Percentiles rank a stretch among this genome's conserved stretches.
Evolutionary conservation across 2,113 vertebrate genomes (phyloP).

Genomic region (Capreolus pygargus): DNA sequence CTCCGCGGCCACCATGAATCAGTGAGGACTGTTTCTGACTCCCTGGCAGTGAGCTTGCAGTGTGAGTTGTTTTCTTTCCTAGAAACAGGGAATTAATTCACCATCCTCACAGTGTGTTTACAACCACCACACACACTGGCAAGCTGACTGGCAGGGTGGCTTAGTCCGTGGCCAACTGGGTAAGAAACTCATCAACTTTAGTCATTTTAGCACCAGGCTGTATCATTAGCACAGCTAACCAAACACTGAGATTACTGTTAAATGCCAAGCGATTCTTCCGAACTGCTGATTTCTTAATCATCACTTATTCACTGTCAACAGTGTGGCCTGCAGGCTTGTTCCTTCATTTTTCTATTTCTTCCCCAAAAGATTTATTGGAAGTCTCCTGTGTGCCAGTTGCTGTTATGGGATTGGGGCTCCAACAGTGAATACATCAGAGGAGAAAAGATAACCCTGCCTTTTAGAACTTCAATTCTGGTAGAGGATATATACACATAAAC

Average conservation of each 20-base stretch:
- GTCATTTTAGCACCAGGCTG: background rate
- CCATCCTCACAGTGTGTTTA: background rate
- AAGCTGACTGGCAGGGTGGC: background rate
- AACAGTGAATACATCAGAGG: background rate
- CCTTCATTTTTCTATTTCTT: background rate
- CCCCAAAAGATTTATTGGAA: background rate
- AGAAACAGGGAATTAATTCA: background rate
- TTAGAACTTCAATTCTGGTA: background rate
- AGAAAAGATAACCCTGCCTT: background rate
- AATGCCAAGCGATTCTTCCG: background rate
- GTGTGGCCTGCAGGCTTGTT: background rate
- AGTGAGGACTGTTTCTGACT: background rate
- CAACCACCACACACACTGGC: background rate
- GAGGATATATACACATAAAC: background rate
- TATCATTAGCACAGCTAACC: background rate
- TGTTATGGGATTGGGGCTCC: background rate
- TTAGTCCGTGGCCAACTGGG: background rate
- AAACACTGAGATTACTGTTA: background rate
- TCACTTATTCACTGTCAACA: background rate
- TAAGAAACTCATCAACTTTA: background rate
- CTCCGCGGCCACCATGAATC: background rate
- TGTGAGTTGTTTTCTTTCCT: background rate
- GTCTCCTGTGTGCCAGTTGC: background rate
- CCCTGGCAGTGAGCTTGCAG: background rate
- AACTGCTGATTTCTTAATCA: background rate